A percentile compares a stretch with the other conserved stretches of the same genome.
Evolutionary conservation across 2,113 vertebrate species (phyloP).

Genomic region (Erythrocercus mccallii): DNA sequence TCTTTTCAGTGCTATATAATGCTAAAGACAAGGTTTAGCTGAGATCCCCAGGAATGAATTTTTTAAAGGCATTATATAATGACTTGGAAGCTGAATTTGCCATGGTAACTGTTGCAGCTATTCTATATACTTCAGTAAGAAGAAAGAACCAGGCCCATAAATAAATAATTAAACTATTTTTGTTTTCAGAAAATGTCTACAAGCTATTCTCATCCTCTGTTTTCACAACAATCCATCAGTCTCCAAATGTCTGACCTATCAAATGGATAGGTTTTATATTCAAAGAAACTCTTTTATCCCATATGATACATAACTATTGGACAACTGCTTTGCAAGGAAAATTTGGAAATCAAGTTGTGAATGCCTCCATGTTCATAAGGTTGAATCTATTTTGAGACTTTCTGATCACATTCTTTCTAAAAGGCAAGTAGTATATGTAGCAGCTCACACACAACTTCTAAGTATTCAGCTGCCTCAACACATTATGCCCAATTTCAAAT

Average conservation of each 20-base stretch:
- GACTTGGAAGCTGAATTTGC: conserved; percentile 28
- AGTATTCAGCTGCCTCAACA: background rate
- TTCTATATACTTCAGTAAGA: background rate
- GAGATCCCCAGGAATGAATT: background rate
- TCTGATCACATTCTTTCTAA: background rate
- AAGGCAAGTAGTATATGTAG: conserved; percentile 1
- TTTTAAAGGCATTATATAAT: conserved; percentile 9
- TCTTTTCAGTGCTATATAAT: background rate
- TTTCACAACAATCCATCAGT: background rate
- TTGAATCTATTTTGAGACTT: background rate
- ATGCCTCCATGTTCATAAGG: background rate
- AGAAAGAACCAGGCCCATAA: background rate
- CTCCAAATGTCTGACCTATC: background rate
- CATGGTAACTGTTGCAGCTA: conserved; percentile 50
- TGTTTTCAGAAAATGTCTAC: background rate
- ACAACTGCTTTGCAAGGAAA: background rate
- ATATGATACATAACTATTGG: background rate
- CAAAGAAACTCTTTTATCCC: background rate
- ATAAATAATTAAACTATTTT: background rate
- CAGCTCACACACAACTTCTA: background rate
- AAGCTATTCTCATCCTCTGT: background rate
- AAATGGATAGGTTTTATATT: background rate
- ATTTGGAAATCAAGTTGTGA: conserved; percentile 10
- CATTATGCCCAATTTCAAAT: background rate
- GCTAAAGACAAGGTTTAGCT: background rate